Conservation (phyloP, 2,797 vertebrate genomes). For the Phataginus tricuspis region DNA sequence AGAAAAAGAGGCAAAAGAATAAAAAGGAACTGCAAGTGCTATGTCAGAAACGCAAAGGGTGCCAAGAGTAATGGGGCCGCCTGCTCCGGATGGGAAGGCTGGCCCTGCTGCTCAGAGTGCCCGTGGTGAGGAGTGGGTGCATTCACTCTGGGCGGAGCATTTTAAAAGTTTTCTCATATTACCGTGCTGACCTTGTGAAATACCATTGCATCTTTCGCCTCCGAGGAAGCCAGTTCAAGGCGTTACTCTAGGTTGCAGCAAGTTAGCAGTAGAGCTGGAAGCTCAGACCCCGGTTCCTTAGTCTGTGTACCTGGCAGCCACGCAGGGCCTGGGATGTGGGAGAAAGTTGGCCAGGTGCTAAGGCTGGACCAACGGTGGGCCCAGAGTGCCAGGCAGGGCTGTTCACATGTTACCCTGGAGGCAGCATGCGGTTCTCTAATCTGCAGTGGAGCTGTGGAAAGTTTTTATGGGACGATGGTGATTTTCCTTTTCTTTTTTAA, state of each 20-base stretch:
- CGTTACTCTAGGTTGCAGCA: neutral
- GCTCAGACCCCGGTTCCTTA: neutral
- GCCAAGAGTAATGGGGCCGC: neutral
- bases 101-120: neutral
- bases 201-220: neutral
- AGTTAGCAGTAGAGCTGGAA: neutral
- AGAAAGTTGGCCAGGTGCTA: neutral
- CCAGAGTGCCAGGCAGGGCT: neutral
- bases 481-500: neutral
- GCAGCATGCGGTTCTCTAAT: neutral
- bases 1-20: neutral
- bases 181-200: neutral
- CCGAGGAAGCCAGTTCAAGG: too few species aligned
- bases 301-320: neutral
- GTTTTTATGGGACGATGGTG: neutral
- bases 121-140: too few species aligned
- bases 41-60: neutral
- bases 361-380: neutral
- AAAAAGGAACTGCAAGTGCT: neutral
- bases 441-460: neutral
- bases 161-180: too few species aligned
- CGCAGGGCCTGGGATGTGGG: neutral
- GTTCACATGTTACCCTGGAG: neutral
- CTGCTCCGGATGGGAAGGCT: neutral
- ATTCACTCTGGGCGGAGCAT: too few species aligned